Evolutionary conservation across 2,797 vertebrate species (phyloP), one percentile per base, ranked within the genome.

Genomic region (Gallinago solitaria): DNA sequence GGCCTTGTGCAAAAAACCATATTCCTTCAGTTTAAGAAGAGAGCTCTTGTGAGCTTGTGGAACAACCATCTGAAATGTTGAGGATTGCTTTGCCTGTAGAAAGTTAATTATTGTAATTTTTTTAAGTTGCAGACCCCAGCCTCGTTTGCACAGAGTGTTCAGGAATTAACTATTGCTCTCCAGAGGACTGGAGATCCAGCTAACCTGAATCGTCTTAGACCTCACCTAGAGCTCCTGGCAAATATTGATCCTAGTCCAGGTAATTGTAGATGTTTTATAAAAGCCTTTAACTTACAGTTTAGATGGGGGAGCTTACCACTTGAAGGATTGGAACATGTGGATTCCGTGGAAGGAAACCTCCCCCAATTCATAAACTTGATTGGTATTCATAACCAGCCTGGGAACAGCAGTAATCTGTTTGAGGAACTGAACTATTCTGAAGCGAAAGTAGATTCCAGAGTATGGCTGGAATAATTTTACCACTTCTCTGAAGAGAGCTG

Each of bases 201-300:
- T 47, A 99, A 99, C 97, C 98, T 99, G 94, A 99, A 99, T 97
- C 98, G 99, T 77, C 98, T 99, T 93, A 98, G 99, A 96, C 99
- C 99, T 83, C 99, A 99, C 96, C 97, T 99, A 70, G 99, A 99
- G 95, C 98, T 99, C 43, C 97, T 99, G 83, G 99, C 99, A 87
- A 99, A 99, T 97, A 99, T 99, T 76, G 99, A 99, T 97, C 99
- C 99, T 68, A 99, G 99, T 98, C 99, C 99, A 97, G 99, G 99
- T 99, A 97, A 97, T 95, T 70, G 24, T 53, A 25, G 13, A 4
- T 78, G 6, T 45, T 45, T 61, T 51, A 27, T 77, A 14, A 65
- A 61, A 75, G 23, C 5, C 9, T 76, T 47, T 30, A 51, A 16
- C 28, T 32, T 20, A 4, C 3, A 16, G 13, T 57, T 78, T 30